These are phyloP conservation scores for Psittacara wagleri DNA, from an alignment of 2,113 vertebrate genomes.

Conservation along the genomic window DNA sequence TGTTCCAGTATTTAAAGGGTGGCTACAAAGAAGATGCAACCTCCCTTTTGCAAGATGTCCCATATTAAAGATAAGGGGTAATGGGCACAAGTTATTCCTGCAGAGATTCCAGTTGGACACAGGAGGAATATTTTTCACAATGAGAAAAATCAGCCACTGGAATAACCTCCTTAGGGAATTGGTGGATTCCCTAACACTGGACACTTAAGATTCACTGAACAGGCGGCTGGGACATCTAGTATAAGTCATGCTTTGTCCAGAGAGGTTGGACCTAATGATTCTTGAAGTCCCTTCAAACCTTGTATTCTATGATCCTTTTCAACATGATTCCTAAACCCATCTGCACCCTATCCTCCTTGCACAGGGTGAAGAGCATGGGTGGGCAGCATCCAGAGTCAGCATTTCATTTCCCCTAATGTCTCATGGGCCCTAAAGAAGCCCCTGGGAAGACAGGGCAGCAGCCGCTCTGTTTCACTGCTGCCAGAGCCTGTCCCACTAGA, in stretches of 20 bases:
- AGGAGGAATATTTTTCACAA: background rate
- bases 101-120: background rate
- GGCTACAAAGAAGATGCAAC: background rate
- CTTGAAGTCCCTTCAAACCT: background rate
- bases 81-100: background rate
- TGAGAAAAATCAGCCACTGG: background rate
- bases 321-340: background rate
- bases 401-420: background rate
- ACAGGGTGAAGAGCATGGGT: background rate
- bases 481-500: conserved; percentile 51
- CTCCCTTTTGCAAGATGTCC: background rate
- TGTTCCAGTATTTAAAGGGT: background rate
- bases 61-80: background rate
- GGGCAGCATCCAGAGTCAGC: background rate
- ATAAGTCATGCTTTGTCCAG: background rate
- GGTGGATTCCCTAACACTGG: background rate
- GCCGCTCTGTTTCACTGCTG: background rate
- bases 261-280: background rate
- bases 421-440: background rate
- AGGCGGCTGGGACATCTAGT: background rate
- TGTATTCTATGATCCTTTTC: background rate
- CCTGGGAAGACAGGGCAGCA: background rate
- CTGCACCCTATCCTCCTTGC: background rate
- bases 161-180: background rate
- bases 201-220: background rate